Base-by-base conservation (phyloP, 2,797 vertebrate genomes). In the Hydrolagus colliei region DNA sequence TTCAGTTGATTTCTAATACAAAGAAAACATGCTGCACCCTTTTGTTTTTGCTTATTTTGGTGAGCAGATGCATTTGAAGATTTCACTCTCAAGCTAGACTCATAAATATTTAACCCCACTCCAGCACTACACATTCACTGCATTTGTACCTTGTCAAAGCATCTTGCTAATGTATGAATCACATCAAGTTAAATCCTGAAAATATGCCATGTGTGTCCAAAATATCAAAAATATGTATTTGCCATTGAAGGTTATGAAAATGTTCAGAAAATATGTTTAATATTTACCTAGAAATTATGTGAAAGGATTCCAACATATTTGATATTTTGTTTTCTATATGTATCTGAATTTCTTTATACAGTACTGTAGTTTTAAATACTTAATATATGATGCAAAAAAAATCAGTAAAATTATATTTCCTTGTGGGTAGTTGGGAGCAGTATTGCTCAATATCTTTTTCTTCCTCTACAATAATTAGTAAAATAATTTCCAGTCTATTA, bases 401-500 rank as follows among this genome's bases (percentile, higher is more conserved):
- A 52, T 52, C 41, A 3, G 41, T 52, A 52, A 52, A 52, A 52
- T 52, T 52, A 52, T 52, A 52, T 6, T 52, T 72, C 71, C 20
- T 74, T 74, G 9, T 74, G 73, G 14, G 32, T 41, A 13, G 14
- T 18, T 13, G 6, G 73, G 73, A 41, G 73, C 41, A 7, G 41
- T 20, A 20, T 20, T 10, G 74, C 41, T 76, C 18, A 59, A 59
- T 59, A 76, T 20, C 9, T 20, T 18, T 20, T 10, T 76, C 20
- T 59, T 68, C 16, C 32, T 41, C 8, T 14, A 41, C 22, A 82
- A 82, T 82, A 82, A 68, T 68, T 82, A 68, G 22, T 82, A 41
- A 82, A 68, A 67, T 68, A 68, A 32, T 82, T 82, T 82, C 79
- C 32, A 82, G 14, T 35, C 78, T 14, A 82, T 80, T 82, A 67